These are phyloP conservation scores for Myotis findleyi DNA, from an alignment of 2,797 vertebrate genomes.

Conservation along the genomic window DNA sequence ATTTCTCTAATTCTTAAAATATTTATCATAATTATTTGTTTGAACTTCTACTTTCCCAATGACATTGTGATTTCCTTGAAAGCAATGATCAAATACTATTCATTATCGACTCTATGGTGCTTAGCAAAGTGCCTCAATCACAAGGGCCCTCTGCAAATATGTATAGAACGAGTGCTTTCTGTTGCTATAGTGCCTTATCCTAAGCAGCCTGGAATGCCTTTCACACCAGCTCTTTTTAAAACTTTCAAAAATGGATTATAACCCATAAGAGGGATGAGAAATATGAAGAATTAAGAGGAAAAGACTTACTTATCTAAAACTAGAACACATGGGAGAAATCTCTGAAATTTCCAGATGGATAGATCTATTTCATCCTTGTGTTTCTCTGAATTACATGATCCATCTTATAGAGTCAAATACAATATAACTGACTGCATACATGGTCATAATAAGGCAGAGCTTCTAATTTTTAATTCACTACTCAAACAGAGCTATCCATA, in stretches of 20 bases:
- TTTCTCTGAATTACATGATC: neutral
- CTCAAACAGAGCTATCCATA: slow-evolving; percentile 5
- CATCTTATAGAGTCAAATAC: slow-evolving; percentile 17
- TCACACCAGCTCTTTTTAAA: neutral
- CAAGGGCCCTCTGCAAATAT: neutral
- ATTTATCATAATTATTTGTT: slow-evolving; percentile 27
- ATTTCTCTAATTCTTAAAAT: neutral
- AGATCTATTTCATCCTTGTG: neutral
- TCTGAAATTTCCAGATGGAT: slow-evolving; percentile 51
- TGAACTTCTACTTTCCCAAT: slow-evolving; percentile 40
- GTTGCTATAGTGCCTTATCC: neutral
- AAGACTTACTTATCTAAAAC: slow-evolving; percentile 49
- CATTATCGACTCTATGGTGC: neutral
- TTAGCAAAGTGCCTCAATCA: neutral
- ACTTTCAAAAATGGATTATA: slow-evolving; percentile 18
- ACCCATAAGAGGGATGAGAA: neutral
- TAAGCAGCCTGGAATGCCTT: neutral
- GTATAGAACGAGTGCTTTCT: neutral
- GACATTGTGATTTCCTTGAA: slow-evolving; percentile 56
- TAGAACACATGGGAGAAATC: slow-evolving; percentile 17
- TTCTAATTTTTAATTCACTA: slow-evolving; percentile 52
- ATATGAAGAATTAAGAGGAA: slow-evolving; percentile 45
- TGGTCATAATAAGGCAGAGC: neutral
- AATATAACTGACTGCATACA: slow-evolving; percentile 45
- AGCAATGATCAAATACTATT: slow-evolving; percentile 36